These are phyloP conservation scores for Oreotragus oreotragus DNA, from an alignment of 2,113 vertebrate genomes.

Conservation along the genomic window DNA sequence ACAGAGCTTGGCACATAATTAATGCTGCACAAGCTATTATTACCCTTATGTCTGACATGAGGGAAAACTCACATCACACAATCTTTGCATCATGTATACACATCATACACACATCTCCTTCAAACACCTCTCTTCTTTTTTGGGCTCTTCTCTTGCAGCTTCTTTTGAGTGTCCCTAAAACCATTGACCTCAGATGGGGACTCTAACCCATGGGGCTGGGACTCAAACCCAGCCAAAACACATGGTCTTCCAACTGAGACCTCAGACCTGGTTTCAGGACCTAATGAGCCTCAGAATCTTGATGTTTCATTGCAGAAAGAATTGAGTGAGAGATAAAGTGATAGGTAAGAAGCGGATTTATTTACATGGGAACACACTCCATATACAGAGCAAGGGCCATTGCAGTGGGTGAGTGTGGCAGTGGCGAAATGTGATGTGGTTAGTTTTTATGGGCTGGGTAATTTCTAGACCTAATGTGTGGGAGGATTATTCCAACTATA, in stretches of 20 bases:
- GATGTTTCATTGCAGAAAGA: background rate
- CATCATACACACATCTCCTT: background rate
- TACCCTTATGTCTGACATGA: too few relatives aligned
- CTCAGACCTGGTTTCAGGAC: background rate
- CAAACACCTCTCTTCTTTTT: background rate
- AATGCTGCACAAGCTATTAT: background rate
- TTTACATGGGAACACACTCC: background rate
- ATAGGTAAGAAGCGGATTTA: background rate
- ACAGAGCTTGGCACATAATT: background rate
- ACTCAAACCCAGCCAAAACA: background rate
- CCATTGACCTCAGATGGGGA: background rate
- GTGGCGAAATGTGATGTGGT: accelerated
- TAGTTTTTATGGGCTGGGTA: background rate
- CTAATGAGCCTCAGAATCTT: background rate
- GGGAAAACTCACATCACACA: too few relatives aligned
- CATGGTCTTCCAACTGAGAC: background rate
- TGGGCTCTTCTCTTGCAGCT: background rate
- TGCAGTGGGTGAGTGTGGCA: background rate
- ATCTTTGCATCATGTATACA: background rate
- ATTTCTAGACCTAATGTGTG: background rate
- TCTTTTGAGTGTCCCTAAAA: background rate
- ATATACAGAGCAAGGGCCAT: background rate
- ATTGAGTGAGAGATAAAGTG: background rate
- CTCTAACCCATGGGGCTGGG: background rate
- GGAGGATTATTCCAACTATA: background rate